These are phyloP conservation scores for Balanococcus diminutus DNA, from an alignment of 2,888 invertebrate species.

Conservation along the genomic window DNA sequence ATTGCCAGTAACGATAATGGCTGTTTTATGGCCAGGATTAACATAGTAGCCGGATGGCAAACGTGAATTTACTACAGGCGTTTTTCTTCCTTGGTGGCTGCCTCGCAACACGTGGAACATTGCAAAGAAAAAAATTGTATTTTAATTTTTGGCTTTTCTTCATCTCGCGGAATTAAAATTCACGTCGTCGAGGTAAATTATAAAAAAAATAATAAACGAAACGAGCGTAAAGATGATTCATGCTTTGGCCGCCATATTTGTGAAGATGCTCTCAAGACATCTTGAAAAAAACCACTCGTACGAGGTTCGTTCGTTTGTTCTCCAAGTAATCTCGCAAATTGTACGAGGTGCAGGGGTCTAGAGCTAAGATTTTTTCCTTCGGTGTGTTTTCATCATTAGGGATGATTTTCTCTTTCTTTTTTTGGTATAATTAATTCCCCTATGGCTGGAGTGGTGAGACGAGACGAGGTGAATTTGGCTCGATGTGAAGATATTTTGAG, in stretches of 20 bases:
- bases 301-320: neutral
- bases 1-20: conserved; percentile 12
- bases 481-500: neutral
- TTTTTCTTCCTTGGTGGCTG: neutral
- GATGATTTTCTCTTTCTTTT: neutral
- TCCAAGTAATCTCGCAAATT: neutral
- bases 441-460: neutral
- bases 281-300: neutral
- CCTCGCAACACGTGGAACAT: neutral
- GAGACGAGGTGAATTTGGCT: neutral
- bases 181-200: neutral
- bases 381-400: neutral
- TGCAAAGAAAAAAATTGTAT: neutral
- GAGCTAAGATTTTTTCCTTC: neutral
- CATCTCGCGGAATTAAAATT: neutral
- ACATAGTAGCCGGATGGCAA: neutral
- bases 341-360: neutral
- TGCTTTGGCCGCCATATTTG: neutral
- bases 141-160: neutral
- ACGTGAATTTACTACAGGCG: neutral
- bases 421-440: neutral
- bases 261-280: neutral
- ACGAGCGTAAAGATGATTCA: neutral
- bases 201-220: neutral
- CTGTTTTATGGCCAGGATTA: neutral